These are phyloP conservation scores for Alosa sapidissima DNA, from an alignment of 2,797 vertebrate species.

Conservation along the genomic window DNA sequence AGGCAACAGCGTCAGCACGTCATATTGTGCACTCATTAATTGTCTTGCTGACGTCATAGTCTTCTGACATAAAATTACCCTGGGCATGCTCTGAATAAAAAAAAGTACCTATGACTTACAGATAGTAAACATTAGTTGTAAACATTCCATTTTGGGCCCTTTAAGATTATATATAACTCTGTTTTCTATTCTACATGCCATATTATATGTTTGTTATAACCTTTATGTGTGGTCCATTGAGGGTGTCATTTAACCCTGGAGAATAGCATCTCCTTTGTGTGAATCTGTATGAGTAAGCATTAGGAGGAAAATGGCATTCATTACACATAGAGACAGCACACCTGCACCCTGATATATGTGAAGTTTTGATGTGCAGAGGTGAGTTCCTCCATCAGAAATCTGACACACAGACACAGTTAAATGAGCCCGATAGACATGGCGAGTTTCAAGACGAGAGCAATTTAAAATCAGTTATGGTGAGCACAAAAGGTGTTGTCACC, in stretches of 20 bases:
- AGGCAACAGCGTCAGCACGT: neutral
- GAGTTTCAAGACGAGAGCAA: constrained; percentile 43
- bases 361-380: neutral
- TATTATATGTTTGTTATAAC: neutral
- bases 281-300: constrained; percentile 5
- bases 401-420: constrained; percentile 19
- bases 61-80: neutral
- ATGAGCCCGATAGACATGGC: neutral
- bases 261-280: constrained; percentile 12
- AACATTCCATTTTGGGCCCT: neutral
- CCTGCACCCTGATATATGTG: constrained; percentile 22
- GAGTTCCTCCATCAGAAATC: constrained; percentile 29
- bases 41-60: neutral
- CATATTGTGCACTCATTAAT: neutral
- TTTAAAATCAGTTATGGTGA: constrained; percentile 61
- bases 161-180: neutral
- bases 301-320: neutral
- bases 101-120: neutral
- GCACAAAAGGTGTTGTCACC: constrained; percentile 64
- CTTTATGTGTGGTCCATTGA: neutral
- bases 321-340: constrained; percentile 8
- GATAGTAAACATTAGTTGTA: neutral
- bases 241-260: neutral
- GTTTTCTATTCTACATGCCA: neutral
- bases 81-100: neutral